Conservation (phyloP, 2,797 vertebrate genomes). For the Bufotes viridis region DNA sequence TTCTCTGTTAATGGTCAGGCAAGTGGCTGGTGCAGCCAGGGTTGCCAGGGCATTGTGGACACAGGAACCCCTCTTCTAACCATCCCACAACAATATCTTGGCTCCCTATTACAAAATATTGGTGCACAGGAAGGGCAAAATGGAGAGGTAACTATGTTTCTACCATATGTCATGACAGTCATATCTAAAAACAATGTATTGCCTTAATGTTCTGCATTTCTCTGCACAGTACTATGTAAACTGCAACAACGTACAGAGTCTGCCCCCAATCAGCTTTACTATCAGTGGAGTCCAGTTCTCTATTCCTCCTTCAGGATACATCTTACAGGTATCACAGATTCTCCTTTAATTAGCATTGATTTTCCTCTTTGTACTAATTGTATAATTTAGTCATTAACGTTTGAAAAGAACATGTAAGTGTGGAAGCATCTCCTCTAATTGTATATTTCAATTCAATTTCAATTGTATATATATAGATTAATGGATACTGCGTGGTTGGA, state of each 20-base stretch:
- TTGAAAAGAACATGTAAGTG: neutral
- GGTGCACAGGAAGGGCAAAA: constrained; percentile 70
- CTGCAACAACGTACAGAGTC: constrained; percentile 70
- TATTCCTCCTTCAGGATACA: constrained; percentile 74
- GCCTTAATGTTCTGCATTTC: neutral
- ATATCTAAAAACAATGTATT: neutral
- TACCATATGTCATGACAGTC: neutral
- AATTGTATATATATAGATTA: too few species aligned
- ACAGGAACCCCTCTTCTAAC: constrained; percentile 77
- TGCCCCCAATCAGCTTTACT: constrained; percentile 76
- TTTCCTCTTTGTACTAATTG: neutral
- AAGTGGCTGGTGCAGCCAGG: constrained; percentile 72
- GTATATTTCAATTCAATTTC: constrained; percentile 53
- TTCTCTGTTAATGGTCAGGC: constrained; percentile 69
- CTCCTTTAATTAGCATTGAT: neutral
- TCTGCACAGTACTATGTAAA: constrained; percentile 71
- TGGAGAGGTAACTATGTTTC: constrained; percentile 67
- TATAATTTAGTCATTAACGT: neutral
- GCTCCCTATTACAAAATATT: constrained; percentile 68
- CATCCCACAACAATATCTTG: constrained; percentile 69
- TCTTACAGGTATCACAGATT: constrained; percentile 63
- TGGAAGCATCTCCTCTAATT: neutral
- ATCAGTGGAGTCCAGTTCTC: constrained; percentile 72
- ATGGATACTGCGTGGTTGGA: constrained; percentile 69
- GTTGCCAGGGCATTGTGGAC: constrained; percentile 79